These are phyloP conservation scores for Halocaridina rubra DNA, from an alignment of 2,888 invertebrate species.

Conservation along the genomic window DNA sequence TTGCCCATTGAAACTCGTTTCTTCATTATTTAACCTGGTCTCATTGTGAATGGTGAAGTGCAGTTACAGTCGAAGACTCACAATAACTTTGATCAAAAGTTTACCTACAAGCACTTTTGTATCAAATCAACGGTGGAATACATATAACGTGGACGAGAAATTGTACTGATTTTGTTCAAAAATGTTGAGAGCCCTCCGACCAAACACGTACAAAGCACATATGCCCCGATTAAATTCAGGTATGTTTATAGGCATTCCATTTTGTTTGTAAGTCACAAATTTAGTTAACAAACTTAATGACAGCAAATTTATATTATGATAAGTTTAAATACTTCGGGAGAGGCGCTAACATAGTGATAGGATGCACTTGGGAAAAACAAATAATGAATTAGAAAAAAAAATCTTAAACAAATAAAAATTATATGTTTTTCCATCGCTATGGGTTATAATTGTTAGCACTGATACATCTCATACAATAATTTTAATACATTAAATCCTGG, in stretches of 20 bases:
- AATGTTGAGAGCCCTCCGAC: conserved; percentile 14
- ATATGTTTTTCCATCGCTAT: not conserved
- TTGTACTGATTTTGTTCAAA: not conserved
- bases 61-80: no score
- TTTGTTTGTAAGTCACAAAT: no score
- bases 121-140: not conserved
- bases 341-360: not conserved
- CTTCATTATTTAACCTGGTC: no score
- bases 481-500: no score
- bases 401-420: not conserved
- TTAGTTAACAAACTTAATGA: no score
- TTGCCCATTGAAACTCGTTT: not conserved
- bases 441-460: no score
- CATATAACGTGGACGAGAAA: not conserved
- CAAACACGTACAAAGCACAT: conserved; percentile 16
- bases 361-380: not conserved
- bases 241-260: not conserved
- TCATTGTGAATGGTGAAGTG: no score
- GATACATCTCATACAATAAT: not conserved
- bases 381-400: not conserved
- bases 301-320: no score
- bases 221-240: conserved; percentile 20
- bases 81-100: not conserved
- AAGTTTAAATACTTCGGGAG: no score
- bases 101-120: not conserved